Percentiles rank a stretch among this genome's conserved stretches.
Evolutionary conservation across 64 coral and sea anemone genomes (phyloP).

Genomic region (Exaiptasia diaphana): DNA sequence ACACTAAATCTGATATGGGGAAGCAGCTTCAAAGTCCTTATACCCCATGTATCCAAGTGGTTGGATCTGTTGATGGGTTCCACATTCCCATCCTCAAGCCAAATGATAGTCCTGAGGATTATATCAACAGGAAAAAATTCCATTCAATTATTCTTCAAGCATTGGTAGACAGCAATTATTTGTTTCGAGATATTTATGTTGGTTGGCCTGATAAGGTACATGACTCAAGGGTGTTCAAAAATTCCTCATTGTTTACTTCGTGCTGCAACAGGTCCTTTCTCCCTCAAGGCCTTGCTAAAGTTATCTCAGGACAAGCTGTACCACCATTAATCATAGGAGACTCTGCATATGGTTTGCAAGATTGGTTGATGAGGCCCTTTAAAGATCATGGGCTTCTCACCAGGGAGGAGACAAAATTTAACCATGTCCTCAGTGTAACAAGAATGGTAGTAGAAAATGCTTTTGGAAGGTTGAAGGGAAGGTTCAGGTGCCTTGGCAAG

Average conservation of each 20-base stretch:
- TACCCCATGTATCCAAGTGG: too few relatives aligned
- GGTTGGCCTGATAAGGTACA: slow-evolving; percentile 30
- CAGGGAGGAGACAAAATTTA: background rate
- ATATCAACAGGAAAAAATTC: too few relatives aligned
- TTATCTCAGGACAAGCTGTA: background rate
- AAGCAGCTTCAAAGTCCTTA: too few relatives aligned
- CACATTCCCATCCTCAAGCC: too few relatives aligned
- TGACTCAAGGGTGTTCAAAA: slow-evolving; percentile 4
- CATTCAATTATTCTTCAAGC: too few relatives aligned
- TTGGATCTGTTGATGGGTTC: too few relatives aligned
- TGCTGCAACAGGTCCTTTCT: background rate
- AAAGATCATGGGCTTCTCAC: background rate
- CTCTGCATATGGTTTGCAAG: slow-evolving; percentile 7
- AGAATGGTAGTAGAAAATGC: slow-evolving; percentile 28
- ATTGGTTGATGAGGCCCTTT: slow-evolving; percentile 10
- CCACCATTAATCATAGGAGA: background rate
- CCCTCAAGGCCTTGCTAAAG: too few relatives aligned
- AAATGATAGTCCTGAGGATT: too few relatives aligned
- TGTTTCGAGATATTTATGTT: too few relatives aligned
- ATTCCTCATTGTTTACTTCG: background rate
- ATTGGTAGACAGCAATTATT: too few relatives aligned
- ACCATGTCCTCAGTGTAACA: background rate
- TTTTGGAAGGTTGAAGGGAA: slow-evolving; percentile 34
- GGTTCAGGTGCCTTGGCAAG: slow-evolving; percentile 9
- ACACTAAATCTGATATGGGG: too few relatives aligned